These are phyloP conservation scores for Autographa gamma DNA, from an alignment of 2,888 invertebrate genomes.

Conservation along the genomic window DNA sequence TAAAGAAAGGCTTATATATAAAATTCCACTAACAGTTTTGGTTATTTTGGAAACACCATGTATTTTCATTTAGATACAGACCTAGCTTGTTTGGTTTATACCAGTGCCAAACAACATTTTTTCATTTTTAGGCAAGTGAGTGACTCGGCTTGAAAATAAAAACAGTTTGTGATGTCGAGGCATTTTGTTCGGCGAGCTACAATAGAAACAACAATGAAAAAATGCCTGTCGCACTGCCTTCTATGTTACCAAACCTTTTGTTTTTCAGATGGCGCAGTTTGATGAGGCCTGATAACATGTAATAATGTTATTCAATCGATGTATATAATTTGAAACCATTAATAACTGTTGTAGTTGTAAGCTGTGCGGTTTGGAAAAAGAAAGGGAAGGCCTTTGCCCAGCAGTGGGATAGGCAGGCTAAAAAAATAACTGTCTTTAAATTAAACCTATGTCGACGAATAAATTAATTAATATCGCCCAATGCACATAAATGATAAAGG, in stretches of 20 bases:
- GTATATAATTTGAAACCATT: too few relatives aligned
- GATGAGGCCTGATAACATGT: background rate
- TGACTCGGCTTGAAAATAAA: background rate
- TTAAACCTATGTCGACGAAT: too few relatives aligned
- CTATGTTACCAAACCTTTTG: background rate
- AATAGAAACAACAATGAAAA: slow-evolving; percentile 7
- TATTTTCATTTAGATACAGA: background rate
- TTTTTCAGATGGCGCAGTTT: background rate
- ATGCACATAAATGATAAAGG: too few relatives aligned
- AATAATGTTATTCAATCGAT: too few relatives aligned
- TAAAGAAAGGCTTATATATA: too few relatives aligned
- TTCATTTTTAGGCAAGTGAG: background rate
- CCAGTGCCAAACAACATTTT: background rate
- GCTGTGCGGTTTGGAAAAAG: too few relatives aligned
- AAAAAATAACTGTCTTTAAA: too few relatives aligned
- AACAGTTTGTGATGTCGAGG: slow-evolving; percentile 1
- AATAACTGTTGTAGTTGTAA: too few relatives aligned
- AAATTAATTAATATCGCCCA: too few relatives aligned
- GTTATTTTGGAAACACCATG: background rate
- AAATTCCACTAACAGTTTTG: background rate
- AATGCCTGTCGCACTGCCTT: background rate
- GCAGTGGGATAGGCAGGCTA: too few relatives aligned
- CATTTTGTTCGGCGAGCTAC: background rate
- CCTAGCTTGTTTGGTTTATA: background rate
- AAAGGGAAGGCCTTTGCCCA: too few relatives aligned